phyloP scores from a whole-genome alignment of 2,113 vertebrate genomes.

The Furnarius figulus region DNA sequence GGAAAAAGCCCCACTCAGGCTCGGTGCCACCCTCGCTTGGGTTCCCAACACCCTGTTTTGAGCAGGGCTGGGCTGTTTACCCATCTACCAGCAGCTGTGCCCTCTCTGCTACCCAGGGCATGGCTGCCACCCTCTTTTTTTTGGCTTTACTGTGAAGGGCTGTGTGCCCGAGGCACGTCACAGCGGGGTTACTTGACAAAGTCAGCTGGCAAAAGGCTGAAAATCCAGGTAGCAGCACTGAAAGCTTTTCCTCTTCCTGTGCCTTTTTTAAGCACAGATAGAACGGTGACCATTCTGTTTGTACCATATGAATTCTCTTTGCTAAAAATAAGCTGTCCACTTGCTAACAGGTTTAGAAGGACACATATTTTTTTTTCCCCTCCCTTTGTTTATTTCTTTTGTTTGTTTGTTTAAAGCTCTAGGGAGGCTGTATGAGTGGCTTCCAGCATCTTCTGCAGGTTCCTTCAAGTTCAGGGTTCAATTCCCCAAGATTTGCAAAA shows the following conservation, averaged over 20 bases:
- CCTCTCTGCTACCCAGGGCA: not conserved
- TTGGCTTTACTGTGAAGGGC: constrained; percentile 45
- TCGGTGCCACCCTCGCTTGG: not conserved
- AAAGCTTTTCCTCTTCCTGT: constrained; percentile 38
- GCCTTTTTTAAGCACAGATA: constrained; percentile 36
- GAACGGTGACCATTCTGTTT: not conserved
- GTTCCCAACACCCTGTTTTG: not conserved
- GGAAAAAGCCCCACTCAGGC: not conserved
- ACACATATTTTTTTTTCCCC: not conserved
- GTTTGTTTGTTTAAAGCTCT: not conserved
- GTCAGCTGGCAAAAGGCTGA: constrained; percentile 39
- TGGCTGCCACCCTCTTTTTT: not conserved
- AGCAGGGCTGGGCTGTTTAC: not conserved
- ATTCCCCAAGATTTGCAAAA: not conserved
- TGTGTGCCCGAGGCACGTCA: not conserved
- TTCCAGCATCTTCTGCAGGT: not conserved
- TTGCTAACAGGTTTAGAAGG: constrained; percentile 41
- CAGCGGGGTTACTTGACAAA: constrained; percentile 41
- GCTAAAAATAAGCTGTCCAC: constrained; percentile 39
- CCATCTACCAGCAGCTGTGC: not conserved
- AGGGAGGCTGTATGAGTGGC: not conserved
- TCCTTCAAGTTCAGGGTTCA: not conserved
- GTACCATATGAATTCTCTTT: not conserved
- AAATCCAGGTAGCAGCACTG: constrained; percentile 57
- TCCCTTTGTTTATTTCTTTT: not conserved